Evolutionary conservation across 2,113 vertebrate genomes (phyloP), one percentile per base, ranked within the genome.

Genomic region (Osmerus mordax): DNA sequence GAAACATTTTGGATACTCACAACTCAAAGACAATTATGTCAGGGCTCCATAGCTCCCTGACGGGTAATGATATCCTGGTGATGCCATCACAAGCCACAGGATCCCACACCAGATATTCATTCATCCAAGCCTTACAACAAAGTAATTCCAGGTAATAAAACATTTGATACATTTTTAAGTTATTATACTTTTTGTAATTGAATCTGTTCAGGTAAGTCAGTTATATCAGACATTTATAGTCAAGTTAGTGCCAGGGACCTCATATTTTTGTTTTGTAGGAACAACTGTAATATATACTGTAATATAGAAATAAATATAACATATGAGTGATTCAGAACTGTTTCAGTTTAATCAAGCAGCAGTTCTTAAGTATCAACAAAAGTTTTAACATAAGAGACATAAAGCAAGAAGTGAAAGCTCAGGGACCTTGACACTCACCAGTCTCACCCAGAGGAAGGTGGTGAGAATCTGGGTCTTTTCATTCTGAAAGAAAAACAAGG

Each of bases 1-100:
- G 29, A 65, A 51, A 59, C 63, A 3, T 2, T 62, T 62, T 15
- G 60, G 60, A 15, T 28, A 89, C 88, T 80, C 76, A 94, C 90
- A 91, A 94, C 73, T 95, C 93, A 74, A 91, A 76, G 12, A 94
- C 83, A n/a, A 94, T 92, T 82, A 92, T 93, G 75, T 94, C 93
- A 6, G 93, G 93, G 65, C 86, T 85, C 93, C 93, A 95, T 41
- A 94, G 90, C 14, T 92, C 67, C 67, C 80, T 90, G 11, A 92
- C 91, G 0, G 91, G 91, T 6, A 95, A 83, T 2, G 92, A 92
- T 75, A 93, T 90, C 73, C 83, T 92, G 1, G 72, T 87, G 65
- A 92, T 75, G 0, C 89, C 87, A 0, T 89, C 84, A 73, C 92
- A 94, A 52, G 86, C 75, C 1, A 84, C 83, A 15, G 91, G 91